phyloP scores from a whole-genome alignment of 2,888 invertebrate species.

The Rhagophthalmus giganteus region DNA sequence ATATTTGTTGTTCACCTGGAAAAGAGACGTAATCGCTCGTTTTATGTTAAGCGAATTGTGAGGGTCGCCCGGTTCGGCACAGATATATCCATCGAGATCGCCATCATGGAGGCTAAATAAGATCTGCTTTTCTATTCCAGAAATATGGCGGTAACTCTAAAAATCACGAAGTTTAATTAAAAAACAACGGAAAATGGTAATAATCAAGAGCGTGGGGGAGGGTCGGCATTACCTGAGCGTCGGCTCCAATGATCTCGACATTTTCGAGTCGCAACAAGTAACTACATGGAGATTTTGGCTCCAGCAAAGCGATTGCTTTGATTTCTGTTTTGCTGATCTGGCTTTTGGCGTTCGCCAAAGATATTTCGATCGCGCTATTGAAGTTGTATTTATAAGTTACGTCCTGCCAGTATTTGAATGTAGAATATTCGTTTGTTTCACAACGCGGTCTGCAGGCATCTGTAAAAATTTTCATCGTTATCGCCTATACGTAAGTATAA shows the following conservation, averaged over 20 bases:
- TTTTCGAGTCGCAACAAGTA: slow-evolving; percentile 68
- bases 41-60: slow-evolving; percentile 86
- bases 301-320: slow-evolving; percentile 69
- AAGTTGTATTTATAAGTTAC: slow-evolving; percentile 65
- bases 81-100: slow-evolving; percentile 73
- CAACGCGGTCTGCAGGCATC: not conserved
- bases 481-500: too few relatives aligned
- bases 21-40: slow-evolving; percentile 80
- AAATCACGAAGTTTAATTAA: too few relatives aligned
- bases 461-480: too few relatives aligned
- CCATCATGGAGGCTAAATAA: slow-evolving; percentile 80
- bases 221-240: slow-evolving; percentile 67
- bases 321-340: slow-evolving; percentile 69
- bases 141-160: too few relatives aligned
- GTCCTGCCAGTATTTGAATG: not conserved
- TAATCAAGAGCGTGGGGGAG: too few relatives aligned
- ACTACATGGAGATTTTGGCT: slow-evolving; percentile 69
- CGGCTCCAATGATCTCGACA: slow-evolving; percentile 66
- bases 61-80: slow-evolving; percentile 72
- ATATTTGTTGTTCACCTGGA: slow-evolving; percentile 70
- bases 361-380: slow-evolving; percentile 72
- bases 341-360: slow-evolving; percentile 67
- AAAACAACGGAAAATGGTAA: too few relatives aligned
- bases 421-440: not conserved
- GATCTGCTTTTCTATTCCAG: slow-evolving; percentile 75